Percentiles rank a stretch among this genome's conserved stretches.
These are phyloP conservation scores for Volucella inflata DNA, from an alignment of 2,888 invertebrate genomes.

Conservation along the genomic window DNA sequence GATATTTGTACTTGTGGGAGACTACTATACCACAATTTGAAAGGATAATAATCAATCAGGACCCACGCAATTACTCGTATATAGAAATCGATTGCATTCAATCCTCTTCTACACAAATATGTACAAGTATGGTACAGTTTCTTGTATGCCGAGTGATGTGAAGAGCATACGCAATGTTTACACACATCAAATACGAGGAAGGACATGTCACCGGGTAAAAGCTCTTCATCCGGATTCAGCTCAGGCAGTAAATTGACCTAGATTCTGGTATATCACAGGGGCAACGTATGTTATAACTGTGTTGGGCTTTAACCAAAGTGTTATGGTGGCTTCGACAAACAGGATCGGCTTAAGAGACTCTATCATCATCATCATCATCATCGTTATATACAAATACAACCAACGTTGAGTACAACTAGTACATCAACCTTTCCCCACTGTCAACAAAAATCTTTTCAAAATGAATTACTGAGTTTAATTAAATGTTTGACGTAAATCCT, in stretches of 20 bases:
- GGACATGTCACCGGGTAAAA: constrained; percentile 64
- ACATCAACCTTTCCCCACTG: constrained; percentile 29
- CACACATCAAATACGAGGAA: constrained; percentile 58
- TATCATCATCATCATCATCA: constrained; percentile 21
- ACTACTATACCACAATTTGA: constrained; percentile 41
- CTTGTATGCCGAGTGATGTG: constrained; percentile 6
- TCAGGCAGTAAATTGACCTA: constrained; percentile 50
- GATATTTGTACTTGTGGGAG: no score
- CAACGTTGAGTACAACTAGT: neutral
- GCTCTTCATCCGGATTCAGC: constrained; percentile 38
- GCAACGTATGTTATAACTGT: neutral
- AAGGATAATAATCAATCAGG: constrained; percentile 73
- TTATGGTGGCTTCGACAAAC: constrained; percentile 45
- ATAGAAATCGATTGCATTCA: constrained; percentile 57
- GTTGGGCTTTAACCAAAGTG: constrained; percentile 4
- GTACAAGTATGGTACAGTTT: constrained; percentile 3
- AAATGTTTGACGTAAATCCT: constrained; percentile 55
- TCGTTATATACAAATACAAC: neutral
- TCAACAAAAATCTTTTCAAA: constrained; percentile 42
- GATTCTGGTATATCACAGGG: neutral
- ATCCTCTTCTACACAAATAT: constrained; percentile 30
- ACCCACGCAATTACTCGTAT: constrained; percentile 59
- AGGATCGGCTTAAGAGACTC: constrained; percentile 38
- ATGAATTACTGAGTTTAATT: constrained; percentile 56
- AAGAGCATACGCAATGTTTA: constrained; percentile 51